phyloP scores from a whole-genome alignment of 2,797 vertebrate species.

The Percopsis omiscomaycus region DNA sequence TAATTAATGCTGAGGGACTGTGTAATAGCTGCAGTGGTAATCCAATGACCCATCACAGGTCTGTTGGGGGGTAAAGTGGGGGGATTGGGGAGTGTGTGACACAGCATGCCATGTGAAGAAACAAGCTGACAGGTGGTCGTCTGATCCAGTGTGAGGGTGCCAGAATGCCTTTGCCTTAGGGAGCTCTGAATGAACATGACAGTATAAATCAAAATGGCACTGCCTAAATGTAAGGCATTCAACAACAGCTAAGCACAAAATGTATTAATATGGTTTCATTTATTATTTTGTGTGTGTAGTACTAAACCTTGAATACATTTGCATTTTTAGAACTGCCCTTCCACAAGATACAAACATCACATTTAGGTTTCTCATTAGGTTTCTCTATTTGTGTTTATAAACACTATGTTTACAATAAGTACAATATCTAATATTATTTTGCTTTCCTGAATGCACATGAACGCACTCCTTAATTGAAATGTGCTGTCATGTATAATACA shows the following conservation, averaged over 20 bases:
- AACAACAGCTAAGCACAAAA: too few species aligned
- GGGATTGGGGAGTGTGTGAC: slow-evolving; percentile 65
- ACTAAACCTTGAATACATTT: too few species aligned
- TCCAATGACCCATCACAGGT: slow-evolving; percentile 67
- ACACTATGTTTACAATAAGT: too few species aligned
- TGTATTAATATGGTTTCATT: too few species aligned
- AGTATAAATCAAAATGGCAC: slow-evolving; percentile 65
- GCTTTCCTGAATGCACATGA: slow-evolving; percentile 18
- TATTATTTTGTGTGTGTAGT: too few species aligned
- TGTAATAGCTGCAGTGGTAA: slow-evolving; percentile 70
- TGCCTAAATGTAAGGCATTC: slow-evolving; percentile 32
- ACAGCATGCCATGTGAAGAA: slow-evolving; percentile 67
- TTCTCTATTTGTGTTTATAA: too few species aligned
- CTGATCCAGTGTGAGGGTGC: slow-evolving; percentile 63
- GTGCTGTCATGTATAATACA: slow-evolving; percentile 26
- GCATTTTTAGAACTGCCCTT: too few species aligned
- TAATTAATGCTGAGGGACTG: slow-evolving; percentile 68
- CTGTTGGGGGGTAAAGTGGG: slow-evolving; percentile 53
- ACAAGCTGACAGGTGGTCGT: slow-evolving; percentile 72
- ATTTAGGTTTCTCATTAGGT: too few species aligned
- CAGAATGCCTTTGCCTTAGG: slow-evolving; percentile 61
- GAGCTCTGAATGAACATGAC: slow-evolving; percentile 50
- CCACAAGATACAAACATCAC: too few species aligned
- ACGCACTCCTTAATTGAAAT: slow-evolving; percentile 13
- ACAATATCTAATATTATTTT: not conserved